A percentile compares a stretch with the other conserved stretches of the same genome.
Conservation (phyloP, 1,140 invertebrate genomes). For the Trialeurodes vaporariorum region DNA sequence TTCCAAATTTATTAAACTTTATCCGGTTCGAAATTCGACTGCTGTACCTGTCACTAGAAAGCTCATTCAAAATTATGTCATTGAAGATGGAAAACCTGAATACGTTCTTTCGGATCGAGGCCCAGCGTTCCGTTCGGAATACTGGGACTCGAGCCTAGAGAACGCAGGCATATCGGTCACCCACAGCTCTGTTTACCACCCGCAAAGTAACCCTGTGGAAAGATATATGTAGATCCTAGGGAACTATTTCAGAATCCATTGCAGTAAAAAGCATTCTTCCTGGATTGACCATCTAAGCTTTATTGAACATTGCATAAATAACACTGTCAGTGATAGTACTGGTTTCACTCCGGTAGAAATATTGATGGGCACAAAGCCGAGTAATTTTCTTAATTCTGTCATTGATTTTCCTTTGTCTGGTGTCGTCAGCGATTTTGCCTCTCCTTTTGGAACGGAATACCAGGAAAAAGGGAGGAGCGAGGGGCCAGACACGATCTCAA, state of each 20-base stretch:
- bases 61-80: background rate
- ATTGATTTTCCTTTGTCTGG: background rate
- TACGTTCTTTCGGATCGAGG: background rate
- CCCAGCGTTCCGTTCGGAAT: background rate
- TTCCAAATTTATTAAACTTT: background rate
- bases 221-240: background rate
- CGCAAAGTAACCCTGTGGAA: background rate
- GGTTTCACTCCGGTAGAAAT: background rate
- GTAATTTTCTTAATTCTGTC: background rate
- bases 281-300: background rate
- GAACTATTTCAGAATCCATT: background rate
- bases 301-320: background rate
- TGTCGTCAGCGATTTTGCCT: background rate
- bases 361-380: background rate
- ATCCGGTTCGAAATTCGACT: background rate
- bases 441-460: background rate
- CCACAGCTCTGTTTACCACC: background rate
- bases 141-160: background rate
- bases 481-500: background rate
- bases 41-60: background rate
- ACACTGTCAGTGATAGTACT: background rate
- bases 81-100: constrained; percentile 1
- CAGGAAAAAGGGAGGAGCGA: background rate
- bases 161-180: background rate
- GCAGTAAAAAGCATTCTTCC: background rate